A percentile compares a stretch with the other conserved stretches of the same genome.
phyloP scores from a whole-genome alignment of 2,113 vertebrate species.

The Maccullochella peelii region DNA sequence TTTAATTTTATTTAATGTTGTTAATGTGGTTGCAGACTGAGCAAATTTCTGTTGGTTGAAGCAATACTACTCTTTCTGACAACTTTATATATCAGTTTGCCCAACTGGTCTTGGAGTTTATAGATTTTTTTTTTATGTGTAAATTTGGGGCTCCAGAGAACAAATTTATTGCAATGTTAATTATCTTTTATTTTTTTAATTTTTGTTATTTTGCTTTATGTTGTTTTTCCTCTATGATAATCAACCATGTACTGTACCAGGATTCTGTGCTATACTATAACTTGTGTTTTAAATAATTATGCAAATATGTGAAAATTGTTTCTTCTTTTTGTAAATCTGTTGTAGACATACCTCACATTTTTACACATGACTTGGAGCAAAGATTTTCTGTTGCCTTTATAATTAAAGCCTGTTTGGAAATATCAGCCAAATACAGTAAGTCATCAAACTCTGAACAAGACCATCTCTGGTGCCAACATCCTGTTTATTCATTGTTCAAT shows the following conservation, averaged over 20 bases:
- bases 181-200: constrained; percentile 81
- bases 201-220: constrained; percentile 62
- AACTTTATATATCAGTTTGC: constrained; percentile 81
- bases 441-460: constrained; percentile 66
- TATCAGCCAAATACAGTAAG: constrained; percentile 65
- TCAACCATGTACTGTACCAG: constrained; percentile 84
- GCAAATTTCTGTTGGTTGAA: constrained; percentile 73
- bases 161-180: constrained; percentile 84
- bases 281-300: constrained; percentile 79
- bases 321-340: constrained; percentile 73
- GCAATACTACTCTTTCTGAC: constrained; percentile 76
- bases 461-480: constrained; percentile 57
- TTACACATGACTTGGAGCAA: constrained; percentile 63
- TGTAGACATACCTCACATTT: constrained; percentile 85
- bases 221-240: constrained; percentile 81
- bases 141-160: constrained; percentile 86
- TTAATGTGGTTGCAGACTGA: constrained; percentile 79
- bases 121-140: constrained; percentile 85
- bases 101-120: constrained; percentile 86
- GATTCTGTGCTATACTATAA: constrained; percentile 80
- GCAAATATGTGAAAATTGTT: constrained; percentile 82
- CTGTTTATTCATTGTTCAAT: constrained; percentile 73
- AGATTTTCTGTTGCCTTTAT: constrained; percentile 60
- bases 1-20: constrained; percentile 88
- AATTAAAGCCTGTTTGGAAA: constrained; percentile 63